Base-by-base conservation (phyloP, 2,888 invertebrate species). In the Troilus luridus region DNA sequence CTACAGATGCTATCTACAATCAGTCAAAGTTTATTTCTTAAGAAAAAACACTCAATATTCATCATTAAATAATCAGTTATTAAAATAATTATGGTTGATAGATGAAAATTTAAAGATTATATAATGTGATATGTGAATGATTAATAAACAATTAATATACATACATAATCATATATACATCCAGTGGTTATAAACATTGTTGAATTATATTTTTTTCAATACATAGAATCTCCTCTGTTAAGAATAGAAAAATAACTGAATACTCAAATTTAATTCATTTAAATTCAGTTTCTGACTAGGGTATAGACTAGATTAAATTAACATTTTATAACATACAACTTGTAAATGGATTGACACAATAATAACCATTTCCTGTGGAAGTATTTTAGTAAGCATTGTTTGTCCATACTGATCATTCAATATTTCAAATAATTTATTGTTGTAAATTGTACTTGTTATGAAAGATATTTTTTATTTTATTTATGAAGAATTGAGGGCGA, bases 101-200 rank as follows among this genome's bases (percentile, higher is more conserved):
- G 41, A 77, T 27, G 1, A 77, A 77, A 27, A 41, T 19, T 27
- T 41, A 41, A 41, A 77, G 8, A 41, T 24, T 77, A 8, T 41
- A 41, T 77, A 77, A 41, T 77, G 27, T 77, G 72, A 77, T 77
- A 77, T 77, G 72, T 77, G 72, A 41, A 41, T 77, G 72, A 41
- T 77, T 77, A 77, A 41, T 77, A 72, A 19, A 41, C 24, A 41
- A 11, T 21, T 41, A 41, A 27, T 41, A 41, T 17, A 27, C 19
- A 77, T 77, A 17, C 19, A 19, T 24, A 64, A 67, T 41, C 72
- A 27, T 77, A 77, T 41, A 5, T 77, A 77, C 27, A 41, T 41
- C 14, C 2, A 67, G 41, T 27, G 72, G 8, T 41, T 41, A 77
- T 77, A 17, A 41, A 77, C 27, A 77, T 17, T 77, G 12, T 24